Conservation (phyloP, 1,140 invertebrate genomes). For the Bombus superbus region DNA sequence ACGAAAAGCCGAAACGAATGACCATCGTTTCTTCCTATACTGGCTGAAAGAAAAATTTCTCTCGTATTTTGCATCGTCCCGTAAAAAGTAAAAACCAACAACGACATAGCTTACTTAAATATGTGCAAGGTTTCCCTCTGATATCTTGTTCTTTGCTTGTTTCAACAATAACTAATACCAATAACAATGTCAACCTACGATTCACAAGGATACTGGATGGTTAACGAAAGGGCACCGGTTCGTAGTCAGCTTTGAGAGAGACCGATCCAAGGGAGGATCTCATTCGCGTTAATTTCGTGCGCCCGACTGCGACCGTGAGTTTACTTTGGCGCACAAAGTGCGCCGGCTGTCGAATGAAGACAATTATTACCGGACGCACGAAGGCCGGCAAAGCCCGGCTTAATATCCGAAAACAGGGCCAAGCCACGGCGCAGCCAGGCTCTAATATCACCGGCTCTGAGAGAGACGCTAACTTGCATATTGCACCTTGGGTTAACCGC, state of each 20-base stretch:
- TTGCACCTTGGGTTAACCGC: slow-evolving; percentile 54
- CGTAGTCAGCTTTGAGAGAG: neutral
- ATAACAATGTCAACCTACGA: neutral
- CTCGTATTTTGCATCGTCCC: too few species aligned
- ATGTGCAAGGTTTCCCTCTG: too few species aligned
- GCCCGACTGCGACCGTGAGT: slow-evolving; percentile 23
- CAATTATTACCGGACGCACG: slow-evolving; percentile 48
- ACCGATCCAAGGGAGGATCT: neutral
- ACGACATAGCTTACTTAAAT: neutral
- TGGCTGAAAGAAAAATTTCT: neutral
- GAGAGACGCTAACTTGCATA: slow-evolving; percentile 59
- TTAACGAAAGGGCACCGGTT: neutral
- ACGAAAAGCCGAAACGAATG: too few species aligned
- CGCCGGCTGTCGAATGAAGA: slow-evolving; percentile 46
- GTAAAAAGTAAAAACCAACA: neutral
- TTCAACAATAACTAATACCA: neutral
- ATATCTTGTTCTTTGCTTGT: neutral
- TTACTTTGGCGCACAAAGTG: slow-evolving; percentile 31
- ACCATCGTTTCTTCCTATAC: neutral
- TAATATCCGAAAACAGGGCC: slow-evolving; percentile 41
- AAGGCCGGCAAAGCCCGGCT: slow-evolving; percentile 28
- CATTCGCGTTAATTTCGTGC: slow-evolving; percentile 25
- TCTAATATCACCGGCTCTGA: slow-evolving; percentile 54
- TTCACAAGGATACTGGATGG: neutral
- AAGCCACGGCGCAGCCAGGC: neutral